Conservation (phyloP, 2,888 invertebrate genomes). For the Thelaira solivaga region DNA sequence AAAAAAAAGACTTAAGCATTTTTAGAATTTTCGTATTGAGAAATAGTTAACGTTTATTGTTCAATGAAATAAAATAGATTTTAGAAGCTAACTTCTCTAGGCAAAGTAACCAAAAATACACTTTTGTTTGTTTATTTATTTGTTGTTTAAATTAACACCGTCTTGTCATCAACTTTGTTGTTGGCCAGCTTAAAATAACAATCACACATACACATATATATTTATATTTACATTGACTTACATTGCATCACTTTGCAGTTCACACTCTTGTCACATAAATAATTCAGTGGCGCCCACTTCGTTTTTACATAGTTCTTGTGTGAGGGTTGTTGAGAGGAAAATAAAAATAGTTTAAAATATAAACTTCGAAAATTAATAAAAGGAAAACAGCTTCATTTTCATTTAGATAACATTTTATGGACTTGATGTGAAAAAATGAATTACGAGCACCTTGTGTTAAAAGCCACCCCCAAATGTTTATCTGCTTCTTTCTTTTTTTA, state of each 20-base stretch:
- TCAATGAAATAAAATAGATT: neutral
- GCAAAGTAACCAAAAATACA: neutral
- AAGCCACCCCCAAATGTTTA: slow-evolving; percentile 1
- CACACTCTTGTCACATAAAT: slow-evolving; percentile 14
- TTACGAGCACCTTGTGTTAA: slow-evolving; percentile 28
- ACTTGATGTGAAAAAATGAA: too few relatives aligned
- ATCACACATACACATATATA: neutral
- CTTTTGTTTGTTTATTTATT: slow-evolving; percentile 28
- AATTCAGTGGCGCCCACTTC: slow-evolving; percentile 52
- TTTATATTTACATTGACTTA: neutral
- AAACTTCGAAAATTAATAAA: neutral
- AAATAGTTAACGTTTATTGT: too few relatives aligned
- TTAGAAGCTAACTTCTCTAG: neutral
- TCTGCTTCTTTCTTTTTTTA: neutral
- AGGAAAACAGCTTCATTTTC: too few relatives aligned
- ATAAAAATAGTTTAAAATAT: slow-evolving; percentile 1
- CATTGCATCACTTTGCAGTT: slow-evolving; percentile 6
- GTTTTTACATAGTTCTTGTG: neutral
- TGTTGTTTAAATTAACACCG: slow-evolving; percentile 43
- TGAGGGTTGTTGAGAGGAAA: neutral
- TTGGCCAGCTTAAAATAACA: too few relatives aligned
- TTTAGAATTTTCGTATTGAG: too few relatives aligned
- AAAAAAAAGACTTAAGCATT: too few relatives aligned
- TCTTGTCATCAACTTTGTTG: too few relatives aligned
- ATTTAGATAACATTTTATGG: too few relatives aligned